Conservation (phyloP, 2,888 invertebrate species). For the Allacma fusca region DNA sequence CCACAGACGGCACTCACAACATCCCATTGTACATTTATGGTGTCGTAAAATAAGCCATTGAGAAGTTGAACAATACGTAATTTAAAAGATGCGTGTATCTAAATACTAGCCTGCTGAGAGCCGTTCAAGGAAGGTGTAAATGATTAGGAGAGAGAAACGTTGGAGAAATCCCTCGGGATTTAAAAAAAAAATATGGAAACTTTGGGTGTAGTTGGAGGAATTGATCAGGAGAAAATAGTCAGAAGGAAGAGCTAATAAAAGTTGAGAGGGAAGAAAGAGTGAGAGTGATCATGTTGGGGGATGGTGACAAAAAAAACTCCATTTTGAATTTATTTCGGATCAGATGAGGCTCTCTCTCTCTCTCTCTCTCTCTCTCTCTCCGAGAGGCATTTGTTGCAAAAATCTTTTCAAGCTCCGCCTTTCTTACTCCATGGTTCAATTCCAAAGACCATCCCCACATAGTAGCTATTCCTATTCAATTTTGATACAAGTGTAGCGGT, state of each 20-base stretch:
- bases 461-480: neutral
- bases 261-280: neutral
- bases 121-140: neutral
- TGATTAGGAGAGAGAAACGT: neutral
- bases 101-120: neutral
- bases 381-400: slow-evolving; percentile 24
- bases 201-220: neutral
- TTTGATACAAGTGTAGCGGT: slow-evolving; percentile 13
- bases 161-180: neutral
- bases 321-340: slow-evolving; percentile 33
- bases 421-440: neutral
- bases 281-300: slow-evolving; percentile 13
- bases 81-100: neutral
- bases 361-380: too few relatives aligned
- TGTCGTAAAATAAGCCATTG: slow-evolving; percentile 16
- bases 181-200: neutral
- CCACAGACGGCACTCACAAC: slow-evolving; percentile 12
- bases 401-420: slow-evolving; percentile 31
- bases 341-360: slow-evolving; percentile 16
- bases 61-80: slow-evolving; percentile 12
- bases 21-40: slow-evolving; percentile 16
- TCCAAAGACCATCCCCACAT: slow-evolving; percentile 23
- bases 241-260: neutral
- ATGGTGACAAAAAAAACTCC: slow-evolving; percentile 26
- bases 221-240: neutral